phyloP scores from a whole-genome alignment of 2,888 invertebrate genomes.

The Torymus aiolomorphi region DNA sequence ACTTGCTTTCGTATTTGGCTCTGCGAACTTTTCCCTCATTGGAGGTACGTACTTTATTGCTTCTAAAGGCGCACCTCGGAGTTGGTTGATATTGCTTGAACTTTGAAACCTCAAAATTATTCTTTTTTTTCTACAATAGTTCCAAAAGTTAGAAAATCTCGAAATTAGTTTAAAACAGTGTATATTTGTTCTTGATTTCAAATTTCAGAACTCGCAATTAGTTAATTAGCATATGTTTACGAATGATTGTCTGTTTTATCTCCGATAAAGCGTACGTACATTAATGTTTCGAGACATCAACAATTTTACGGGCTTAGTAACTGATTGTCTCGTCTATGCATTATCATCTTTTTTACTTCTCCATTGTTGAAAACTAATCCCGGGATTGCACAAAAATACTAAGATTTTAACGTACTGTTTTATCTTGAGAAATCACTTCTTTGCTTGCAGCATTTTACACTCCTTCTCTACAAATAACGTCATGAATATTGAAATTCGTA shows the following conservation, averaged over 20 bases:
- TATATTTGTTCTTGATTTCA: not conserved
- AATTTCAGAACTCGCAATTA: constrained; percentile 18
- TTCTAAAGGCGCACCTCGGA: constrained; percentile 60
- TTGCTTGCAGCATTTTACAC: no score
- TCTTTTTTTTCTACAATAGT: not conserved
- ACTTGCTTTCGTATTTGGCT: constrained; percentile 9
- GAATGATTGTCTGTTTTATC: constrained; percentile 48
- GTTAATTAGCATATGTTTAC: constrained; percentile 40
- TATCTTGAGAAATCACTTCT: no score
- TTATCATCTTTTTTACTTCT: no score
- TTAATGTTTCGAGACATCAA: constrained; percentile 9
- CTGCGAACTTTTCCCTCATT: constrained; percentile 43
- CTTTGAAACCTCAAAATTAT: constrained; percentile 23
- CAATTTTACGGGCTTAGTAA: constrained; percentile 22
- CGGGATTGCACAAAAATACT: no score
- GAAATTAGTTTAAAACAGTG: constrained; percentile 1
- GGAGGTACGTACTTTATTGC: constrained; percentile 70
- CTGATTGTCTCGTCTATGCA: constrained; percentile 48
- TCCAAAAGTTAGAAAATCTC: not conserved
- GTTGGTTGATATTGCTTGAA: constrained; percentile 64
- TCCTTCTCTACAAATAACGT: no score
- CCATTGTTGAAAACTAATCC: no score
- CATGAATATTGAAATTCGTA: no score
- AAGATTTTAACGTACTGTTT: no score
- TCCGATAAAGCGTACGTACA: constrained; percentile 15